phyloP scores from a whole-genome alignment of 2,888 invertebrate species.

The Falcaria lacertinaria region DNA sequence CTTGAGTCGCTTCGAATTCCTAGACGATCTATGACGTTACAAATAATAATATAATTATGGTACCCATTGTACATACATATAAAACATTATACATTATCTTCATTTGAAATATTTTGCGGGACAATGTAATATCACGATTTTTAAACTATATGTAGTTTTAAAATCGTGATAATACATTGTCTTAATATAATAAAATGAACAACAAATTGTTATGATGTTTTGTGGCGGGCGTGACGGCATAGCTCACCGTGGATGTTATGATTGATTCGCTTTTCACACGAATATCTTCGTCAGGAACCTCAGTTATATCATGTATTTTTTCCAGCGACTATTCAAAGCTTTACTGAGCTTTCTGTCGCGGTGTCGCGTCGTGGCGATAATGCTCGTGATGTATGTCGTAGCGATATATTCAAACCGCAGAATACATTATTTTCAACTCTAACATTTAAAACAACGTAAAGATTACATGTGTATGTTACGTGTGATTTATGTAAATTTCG shows the following conservation, averaged over 20 bases:
- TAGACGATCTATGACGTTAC: no score
- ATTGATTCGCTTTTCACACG: constrained; percentile 40
- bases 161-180: no score
- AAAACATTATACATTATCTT: no score
- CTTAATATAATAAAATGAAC: no score
- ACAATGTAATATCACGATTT: no score
- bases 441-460: constrained; percentile 26
- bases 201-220: constrained; percentile 18
- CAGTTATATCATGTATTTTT: constrained; percentile 11
- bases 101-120: no score
- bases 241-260: constrained; percentile 22
- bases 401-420: no score
- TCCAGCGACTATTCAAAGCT: constrained; percentile 13
- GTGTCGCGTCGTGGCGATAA: background rate
- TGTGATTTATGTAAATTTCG: constrained; percentile 40
- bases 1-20: no score
- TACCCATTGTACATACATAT: no score
- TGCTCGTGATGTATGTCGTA: constrained; percentile 2
- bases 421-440: no score
- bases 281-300: constrained; percentile 22
- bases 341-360: background rate
- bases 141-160: no score
- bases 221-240: constrained; percentile 18
- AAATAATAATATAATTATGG: constrained; percentile 5
- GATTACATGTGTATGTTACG: constrained; percentile 38